Conservation (phyloP, 2,797 vertebrate species). For the Pseudopleuronectes americanus region DNA sequence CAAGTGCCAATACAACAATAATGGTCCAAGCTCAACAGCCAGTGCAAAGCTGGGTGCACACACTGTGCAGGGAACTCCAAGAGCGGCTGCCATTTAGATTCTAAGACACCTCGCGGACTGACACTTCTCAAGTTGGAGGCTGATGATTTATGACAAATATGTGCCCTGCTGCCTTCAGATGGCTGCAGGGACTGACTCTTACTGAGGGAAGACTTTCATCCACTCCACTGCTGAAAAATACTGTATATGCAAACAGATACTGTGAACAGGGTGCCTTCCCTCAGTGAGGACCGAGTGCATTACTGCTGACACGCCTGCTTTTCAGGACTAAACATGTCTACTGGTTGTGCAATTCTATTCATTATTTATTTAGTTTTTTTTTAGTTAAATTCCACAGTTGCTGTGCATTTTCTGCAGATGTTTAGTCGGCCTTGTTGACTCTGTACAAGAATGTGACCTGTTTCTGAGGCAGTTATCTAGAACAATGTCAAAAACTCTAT, state of each 20-base stretch:
- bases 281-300: not conserved
- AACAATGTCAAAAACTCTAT: too few species aligned
- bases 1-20: too few species aligned
- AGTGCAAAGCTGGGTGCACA: too few species aligned
- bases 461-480: too few species aligned
- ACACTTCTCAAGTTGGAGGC: not conserved
- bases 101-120: not conserved
- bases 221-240: not conserved
- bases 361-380: not conserved
- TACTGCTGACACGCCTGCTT: not conserved
- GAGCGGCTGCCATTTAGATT: too few species aligned
- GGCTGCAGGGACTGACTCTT: not conserved
- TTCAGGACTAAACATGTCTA: not conserved
- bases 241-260: not conserved
- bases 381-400: too few species aligned
- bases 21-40: too few species aligned
- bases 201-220: not conserved
- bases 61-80: too few species aligned
- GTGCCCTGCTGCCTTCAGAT: not conserved
- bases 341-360: not conserved
- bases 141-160: slow-evolving; percentile 1
- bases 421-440: too few species aligned
- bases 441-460: too few species aligned
- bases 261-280: not conserved
- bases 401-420: too few species aligned